Conservation (phyloP, 2,797 vertebrate species). For the Huso huso region DNA sequence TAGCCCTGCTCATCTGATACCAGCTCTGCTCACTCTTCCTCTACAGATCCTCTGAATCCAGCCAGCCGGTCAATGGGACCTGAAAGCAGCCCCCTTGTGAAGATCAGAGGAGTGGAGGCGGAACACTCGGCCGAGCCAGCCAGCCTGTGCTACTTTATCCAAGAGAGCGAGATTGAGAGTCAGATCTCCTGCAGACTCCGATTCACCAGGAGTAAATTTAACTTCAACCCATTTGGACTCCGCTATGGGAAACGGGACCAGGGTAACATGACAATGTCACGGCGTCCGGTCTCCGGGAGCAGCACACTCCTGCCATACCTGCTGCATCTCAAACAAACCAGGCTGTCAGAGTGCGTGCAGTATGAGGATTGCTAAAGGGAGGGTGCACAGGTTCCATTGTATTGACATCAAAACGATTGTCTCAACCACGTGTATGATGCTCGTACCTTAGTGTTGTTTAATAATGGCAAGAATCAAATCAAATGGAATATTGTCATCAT, state of each 20-base stretch:
- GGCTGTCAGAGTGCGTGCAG: conserved; percentile 21
- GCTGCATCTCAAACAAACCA: conserved; percentile 37
- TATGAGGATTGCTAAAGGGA: conserved; percentile 2
- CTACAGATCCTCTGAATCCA: conserved; percentile 18
- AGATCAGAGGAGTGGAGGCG: conserved; percentile 23
- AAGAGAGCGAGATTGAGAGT: conserved; percentile 45
- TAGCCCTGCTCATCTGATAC: too few species aligned
- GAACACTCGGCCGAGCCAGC: conserved; percentile 34
- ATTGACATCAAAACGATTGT: too few species aligned
- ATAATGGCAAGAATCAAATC: too few species aligned
- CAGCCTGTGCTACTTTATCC: conserved; percentile 52
- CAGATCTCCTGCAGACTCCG: conserved; percentile 58
- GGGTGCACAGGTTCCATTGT: too few species aligned
- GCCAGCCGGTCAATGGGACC: conserved; percentile 19
- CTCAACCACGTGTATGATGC: too few species aligned
- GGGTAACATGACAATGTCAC: conserved; percentile 18
- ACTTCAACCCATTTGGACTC: conserved; percentile 69
- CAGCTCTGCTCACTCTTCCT: too few species aligned
- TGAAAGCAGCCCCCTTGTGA: conserved; percentile 18
- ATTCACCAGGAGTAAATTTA: conserved; percentile 58
- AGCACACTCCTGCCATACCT: conserved; percentile 28
- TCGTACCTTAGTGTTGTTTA: too few species aligned
- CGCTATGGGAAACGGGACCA: conserved; percentile 63
- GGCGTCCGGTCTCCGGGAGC: conserved; percentile 22
- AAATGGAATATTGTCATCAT: too few species aligned